Evolutionary conservation across 2,797 vertebrate species (phyloP).

Genomic region (Chloroceryle inda): DNA sequence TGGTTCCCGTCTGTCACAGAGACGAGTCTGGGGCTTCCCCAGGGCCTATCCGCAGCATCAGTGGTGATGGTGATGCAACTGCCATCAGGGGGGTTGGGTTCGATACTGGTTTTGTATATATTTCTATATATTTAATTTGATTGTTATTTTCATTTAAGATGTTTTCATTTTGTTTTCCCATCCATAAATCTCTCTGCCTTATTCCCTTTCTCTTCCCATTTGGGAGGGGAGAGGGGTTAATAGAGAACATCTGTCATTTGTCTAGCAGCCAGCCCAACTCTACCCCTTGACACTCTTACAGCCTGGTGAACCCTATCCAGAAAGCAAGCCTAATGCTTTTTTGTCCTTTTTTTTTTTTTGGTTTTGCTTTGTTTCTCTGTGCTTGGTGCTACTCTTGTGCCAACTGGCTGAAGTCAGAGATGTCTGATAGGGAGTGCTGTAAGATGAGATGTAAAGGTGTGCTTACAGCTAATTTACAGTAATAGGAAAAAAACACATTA

Average conservation of each 20-base stretch:
- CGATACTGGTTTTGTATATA: background rate
- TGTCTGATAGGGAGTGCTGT: background rate
- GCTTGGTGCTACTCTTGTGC: background rate
- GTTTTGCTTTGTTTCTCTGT: background rate
- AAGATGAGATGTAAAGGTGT: background rate
- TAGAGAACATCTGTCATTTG: background rate
- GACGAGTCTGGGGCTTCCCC: background rate
- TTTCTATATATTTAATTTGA: background rate
- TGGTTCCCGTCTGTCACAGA: background rate
- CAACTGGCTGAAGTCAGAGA: background rate
- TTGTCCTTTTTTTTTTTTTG: background rate
- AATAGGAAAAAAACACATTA: background rate
- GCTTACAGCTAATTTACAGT: background rate
- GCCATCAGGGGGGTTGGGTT: background rate
- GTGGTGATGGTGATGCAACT: background rate
- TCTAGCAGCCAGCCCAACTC: background rate
- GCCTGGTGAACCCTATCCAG: constrained; percentile 1
- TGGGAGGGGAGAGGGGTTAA: background rate
- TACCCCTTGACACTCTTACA: background rate
- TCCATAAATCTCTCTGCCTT: background rate
- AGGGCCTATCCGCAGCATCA: background rate
- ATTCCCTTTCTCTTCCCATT: background rate
- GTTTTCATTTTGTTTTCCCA: background rate
- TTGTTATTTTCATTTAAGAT: background rate
- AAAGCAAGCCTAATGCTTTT: background rate